Percentiles rank a stretch among this genome's conserved stretches.
Evolutionary conservation across 2,888 invertebrate species (phyloP).

Genomic region (Reticulitermes lucifugus): DNA sequence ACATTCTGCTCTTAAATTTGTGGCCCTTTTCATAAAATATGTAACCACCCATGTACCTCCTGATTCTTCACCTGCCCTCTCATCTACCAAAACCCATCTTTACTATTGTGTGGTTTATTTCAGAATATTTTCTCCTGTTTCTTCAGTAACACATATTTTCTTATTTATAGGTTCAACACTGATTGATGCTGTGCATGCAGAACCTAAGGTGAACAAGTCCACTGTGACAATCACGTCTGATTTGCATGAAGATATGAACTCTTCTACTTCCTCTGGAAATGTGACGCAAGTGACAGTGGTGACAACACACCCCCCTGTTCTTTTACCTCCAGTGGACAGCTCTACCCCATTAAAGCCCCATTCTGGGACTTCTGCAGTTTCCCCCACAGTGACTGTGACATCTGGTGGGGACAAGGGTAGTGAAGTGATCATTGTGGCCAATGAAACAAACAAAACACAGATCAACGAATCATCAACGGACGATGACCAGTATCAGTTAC

Average conservation of each 20-base stretch:
- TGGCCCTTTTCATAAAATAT: too few species aligned
- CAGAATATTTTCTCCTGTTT: too few species aligned
- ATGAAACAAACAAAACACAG: slow-evolving; percentile 79
- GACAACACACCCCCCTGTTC: slow-evolving; percentile 82
- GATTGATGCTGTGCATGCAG: slow-evolving; percentile 51
- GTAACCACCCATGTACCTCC: too few species aligned
- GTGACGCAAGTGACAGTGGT: slow-evolving; percentile 86
- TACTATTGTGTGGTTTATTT: too few species aligned
- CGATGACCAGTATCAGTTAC: slow-evolving; percentile 78
- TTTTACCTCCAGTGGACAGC: slow-evolving; percentile 68
- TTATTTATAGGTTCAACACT: slow-evolving; percentile 17
- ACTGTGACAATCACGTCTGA: slow-evolving; percentile 51
- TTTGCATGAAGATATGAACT: slow-evolving; percentile 44
- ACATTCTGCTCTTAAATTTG: too few species aligned
- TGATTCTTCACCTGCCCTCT: too few species aligned
- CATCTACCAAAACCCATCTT: too few species aligned
- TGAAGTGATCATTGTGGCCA: slow-evolving; percentile 85
- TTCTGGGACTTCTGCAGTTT: not conserved
- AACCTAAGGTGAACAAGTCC: slow-evolving; percentile 49
- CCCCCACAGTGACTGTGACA: not conserved
- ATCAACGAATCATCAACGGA: slow-evolving; percentile 77
- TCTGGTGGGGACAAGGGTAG: slow-evolving; percentile 59
- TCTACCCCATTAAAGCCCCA: slow-evolving; percentile 33
- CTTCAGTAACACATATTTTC: not conserved
- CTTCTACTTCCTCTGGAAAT: slow-evolving; percentile 63